Conservation (phyloP, 37 sponge, comb jelly and placozoan genomes). For the Petrosia ficiformis region DNA sequence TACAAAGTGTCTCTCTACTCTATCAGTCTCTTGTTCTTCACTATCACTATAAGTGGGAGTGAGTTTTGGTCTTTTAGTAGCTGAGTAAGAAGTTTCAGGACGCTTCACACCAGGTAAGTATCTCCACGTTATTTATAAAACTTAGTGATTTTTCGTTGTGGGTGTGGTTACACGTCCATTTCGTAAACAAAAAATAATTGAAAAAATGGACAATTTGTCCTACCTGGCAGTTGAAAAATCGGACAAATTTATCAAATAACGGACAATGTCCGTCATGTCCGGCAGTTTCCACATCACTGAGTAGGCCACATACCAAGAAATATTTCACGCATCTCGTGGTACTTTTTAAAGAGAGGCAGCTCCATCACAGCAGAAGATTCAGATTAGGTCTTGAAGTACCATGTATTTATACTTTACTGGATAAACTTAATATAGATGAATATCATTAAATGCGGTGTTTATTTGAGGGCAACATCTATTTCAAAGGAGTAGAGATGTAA, state of each 20-base stretch:
- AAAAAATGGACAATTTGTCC: background rate
- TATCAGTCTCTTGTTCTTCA: background rate
- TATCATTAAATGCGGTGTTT: too few species aligned
- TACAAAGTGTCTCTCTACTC: too few species aligned
- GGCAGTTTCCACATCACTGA: conserved; percentile 12
- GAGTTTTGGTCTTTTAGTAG: background rate
- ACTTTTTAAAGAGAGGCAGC: too few species aligned
- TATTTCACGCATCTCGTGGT: too few species aligned
- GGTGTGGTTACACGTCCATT: background rate
- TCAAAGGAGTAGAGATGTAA: too few species aligned
- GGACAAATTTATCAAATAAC: background rate
- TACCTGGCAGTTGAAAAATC: background rate
- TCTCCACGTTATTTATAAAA: background rate
- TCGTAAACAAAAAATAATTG: background rate
- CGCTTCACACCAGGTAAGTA: background rate
- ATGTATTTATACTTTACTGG: too few species aligned
- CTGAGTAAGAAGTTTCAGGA: background rate
- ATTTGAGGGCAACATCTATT: too few species aligned
- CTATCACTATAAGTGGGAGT: background rate
- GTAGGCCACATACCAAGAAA: too few species aligned
- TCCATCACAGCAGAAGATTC: too few species aligned
- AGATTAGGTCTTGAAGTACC: too few species aligned
- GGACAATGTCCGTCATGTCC: conserved; percentile 9
- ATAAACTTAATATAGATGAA: too few species aligned
- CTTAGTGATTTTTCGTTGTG: too few species aligned